Base-by-base conservation (phyloP, 2,797 vertebrate species). In the Agapornis canus region DNA sequence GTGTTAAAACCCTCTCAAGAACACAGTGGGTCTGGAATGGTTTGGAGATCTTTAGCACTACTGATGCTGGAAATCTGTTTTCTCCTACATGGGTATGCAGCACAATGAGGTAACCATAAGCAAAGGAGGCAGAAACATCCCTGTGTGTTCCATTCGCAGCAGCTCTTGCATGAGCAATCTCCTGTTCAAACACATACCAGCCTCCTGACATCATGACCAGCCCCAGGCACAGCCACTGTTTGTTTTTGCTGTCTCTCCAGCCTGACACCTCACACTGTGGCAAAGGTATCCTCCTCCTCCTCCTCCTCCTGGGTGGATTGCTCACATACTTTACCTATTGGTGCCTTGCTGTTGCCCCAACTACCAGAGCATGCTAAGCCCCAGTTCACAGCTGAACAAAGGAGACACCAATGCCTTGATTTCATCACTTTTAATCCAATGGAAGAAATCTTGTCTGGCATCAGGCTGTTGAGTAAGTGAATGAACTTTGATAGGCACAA, bases 171-270 rank as follows among this genome's bases (percentile, higher is more conserved):
- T 5, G 64, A 90, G 56, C 59, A 78, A 13, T 42, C 70, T 49
- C 73, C 71, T 91, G 85, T 92, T 82, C 92, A 94, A 95, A 96
- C 94, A 92, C 89, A 94, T 84, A 81, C 79, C 94, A 31, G 86
- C 20, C 82, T 76, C 42, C 84, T 93, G 95, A 91, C 86, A 86
- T 77, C 89, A 93, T 51, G 61, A 19, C 40, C 82, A 35, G 5
- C 60, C 66, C 12, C 42, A 35, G 56, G 56, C 56, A 35, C 32
- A 57, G 35, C 35, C 68, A 63, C 19, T 82, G 89, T 82, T 96
- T 80, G 43, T 47, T 94, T 94, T 81, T 52, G 60, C 82, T 9
- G 19, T 37, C 93, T 66, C 76, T 90, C 45, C 37, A 15, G 52
- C 42, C 88, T 66, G 70, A 89, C 81, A 81, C 66, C 83, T 82